Base-by-base conservation (phyloP, 2,113 vertebrate genomes). In the Junco hyemalis region DNA sequence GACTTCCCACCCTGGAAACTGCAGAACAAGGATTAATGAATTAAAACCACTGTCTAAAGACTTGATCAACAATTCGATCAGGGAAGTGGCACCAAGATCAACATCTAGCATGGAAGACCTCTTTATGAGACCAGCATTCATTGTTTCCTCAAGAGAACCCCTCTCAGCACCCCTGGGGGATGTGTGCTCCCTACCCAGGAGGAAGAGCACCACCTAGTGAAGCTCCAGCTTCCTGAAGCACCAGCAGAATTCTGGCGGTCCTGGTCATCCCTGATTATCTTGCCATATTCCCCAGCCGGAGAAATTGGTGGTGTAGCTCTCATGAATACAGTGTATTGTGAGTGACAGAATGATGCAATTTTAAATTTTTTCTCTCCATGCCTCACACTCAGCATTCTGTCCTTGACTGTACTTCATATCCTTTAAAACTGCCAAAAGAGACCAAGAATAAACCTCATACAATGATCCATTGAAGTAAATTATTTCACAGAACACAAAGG, bases 121-220 rank as follows among this genome's bases (percentile, higher is more conserved):
- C 19, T 65, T 82, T 6, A 45, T 7, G 40, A 79, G 20, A 69
- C 8, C 20, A 61, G 16, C 22, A 22, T 12, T 60, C 20, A 7
- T 25, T 51, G 11, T 45, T 42, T 48, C 23, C 40, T 59, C 72
- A 56, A 12, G 26, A 26, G 29, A 19, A 50, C 19, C 14, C 25
- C 36, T 19, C 33, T 38, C 36, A 33, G 48, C 17, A 51, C 2
- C 54, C 78, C 59, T 5, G 29, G 3, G 38, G 48, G 57, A 36
- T 7, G 29, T 10, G 35, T 8, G 11, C 1, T 79, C 36, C 9
- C 29, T 73, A 42, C 59, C 64, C 78, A 76, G 59, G 29, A 73
- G 26, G 17, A 76, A 84, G 74, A 87, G 81, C 93, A 92, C 78
- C 91, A 94, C 71, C 81, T 93, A 85, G 84, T 82, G 93, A 90